phyloP scores from a whole-genome alignment of 2,888 invertebrate genomes.

The Erebia epiphron region DNA sequence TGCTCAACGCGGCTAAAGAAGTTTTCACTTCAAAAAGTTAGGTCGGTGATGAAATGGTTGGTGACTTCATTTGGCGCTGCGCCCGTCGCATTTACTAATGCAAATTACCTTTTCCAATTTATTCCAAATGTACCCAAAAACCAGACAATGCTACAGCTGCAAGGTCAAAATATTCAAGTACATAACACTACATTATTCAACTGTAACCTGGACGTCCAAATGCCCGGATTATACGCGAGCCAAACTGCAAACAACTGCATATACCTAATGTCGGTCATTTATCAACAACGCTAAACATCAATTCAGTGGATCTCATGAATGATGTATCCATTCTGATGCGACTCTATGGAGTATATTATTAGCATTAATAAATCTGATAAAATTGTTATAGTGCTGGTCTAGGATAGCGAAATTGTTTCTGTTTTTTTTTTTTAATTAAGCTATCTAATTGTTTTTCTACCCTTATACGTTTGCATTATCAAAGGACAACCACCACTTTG shows the following conservation, averaged over 20 bases:
- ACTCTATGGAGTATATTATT: slow-evolving; percentile 59
- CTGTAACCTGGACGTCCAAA: slow-evolving; percentile 64
- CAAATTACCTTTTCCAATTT: neutral
- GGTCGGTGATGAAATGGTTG: no score
- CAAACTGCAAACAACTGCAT: slow-evolving; percentile 72
- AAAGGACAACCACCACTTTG: no score
- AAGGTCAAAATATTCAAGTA: slow-evolving; percentile 57
- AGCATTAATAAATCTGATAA: slow-evolving; percentile 65
- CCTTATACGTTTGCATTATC: no score
- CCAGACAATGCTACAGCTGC: slow-evolving; percentile 33
- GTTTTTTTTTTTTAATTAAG: neutral
- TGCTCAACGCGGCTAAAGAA: no score
- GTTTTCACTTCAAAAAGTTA: no score
- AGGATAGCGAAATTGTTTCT: neutral
- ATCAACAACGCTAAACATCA: slow-evolving; percentile 58
- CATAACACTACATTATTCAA: slow-evolving; percentile 49
- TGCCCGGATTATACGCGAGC: slow-evolving; percentile 65
- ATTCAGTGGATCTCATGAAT: slow-evolving; percentile 64
- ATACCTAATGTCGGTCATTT: slow-evolving; percentile 58
- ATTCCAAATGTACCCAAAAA: neutral
- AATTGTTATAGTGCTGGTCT: slow-evolving; percentile 35
- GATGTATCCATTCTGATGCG: slow-evolving; percentile 48
- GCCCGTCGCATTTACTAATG: no score
- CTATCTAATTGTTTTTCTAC: neutral
- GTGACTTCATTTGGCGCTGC: no score